These are phyloP conservation scores for Mactromeris polynyma DNA, from an alignment of 2,888 invertebrate species.

Conservation along the genomic window DNA sequence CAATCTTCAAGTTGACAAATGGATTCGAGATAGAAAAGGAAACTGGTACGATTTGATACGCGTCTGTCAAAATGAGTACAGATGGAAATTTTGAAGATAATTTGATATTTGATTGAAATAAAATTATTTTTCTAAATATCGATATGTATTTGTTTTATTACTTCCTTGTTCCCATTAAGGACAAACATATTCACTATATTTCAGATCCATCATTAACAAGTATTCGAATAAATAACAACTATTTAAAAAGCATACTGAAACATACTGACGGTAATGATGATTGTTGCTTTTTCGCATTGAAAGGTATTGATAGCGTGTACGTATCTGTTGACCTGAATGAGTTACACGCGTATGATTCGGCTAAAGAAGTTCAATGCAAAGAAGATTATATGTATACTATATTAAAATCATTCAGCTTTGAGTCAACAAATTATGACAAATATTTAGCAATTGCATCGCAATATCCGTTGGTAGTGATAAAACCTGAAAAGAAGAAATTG, in stretches of 20 bases:
- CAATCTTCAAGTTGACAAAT: too few species aligned
- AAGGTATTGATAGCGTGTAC: background rate
- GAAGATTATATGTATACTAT: background rate
- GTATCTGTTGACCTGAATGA: background rate
- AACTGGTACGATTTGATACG: too few species aligned
- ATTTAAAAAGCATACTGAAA: background rate
- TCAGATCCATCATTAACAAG: slow-evolving; percentile 6
- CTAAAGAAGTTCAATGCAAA: background rate
- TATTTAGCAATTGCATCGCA: slow-evolving; percentile 10
- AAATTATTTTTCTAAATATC: background rate
- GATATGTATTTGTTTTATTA: slow-evolving; percentile 5
- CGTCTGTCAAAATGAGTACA: too few species aligned
- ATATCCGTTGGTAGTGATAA: background rate
- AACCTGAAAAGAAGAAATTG: background rate
- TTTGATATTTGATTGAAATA: too few species aligned
- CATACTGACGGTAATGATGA: background rate
- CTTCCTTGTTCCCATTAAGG: slow-evolving; percentile 2
- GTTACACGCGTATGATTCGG: background rate
- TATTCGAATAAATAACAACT: background rate
- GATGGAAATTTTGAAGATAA: too few species aligned
- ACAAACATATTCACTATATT: background rate
- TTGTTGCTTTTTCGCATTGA: background rate
- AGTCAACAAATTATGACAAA: background rate
- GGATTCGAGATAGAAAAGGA: too few species aligned
- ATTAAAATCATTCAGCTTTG: background rate